Percentiles rank a stretch among this genome's conserved stretches.
phyloP scores from a whole-genome alignment of 1,140 invertebrate species.

The Rhyacophila brunnea region DNA sequence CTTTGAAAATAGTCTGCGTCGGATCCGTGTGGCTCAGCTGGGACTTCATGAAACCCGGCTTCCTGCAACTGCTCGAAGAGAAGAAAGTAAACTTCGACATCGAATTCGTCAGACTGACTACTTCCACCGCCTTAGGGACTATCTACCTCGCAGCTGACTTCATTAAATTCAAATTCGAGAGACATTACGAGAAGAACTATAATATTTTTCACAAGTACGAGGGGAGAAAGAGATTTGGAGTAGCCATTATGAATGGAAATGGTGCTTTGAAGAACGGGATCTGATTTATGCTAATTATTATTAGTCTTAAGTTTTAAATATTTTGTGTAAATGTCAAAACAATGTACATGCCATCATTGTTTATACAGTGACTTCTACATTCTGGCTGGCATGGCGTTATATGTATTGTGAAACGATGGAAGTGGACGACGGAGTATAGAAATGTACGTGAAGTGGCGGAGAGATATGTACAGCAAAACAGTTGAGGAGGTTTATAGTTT shows the following conservation, averaged over 20 bases:
- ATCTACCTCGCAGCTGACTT: constrained; percentile 71
- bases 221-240: constrained; percentile 18
- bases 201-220: constrained; percentile 46
- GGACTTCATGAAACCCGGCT: constrained; percentile 73
- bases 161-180: constrained; percentile 48
- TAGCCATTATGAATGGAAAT: constrained; percentile 15
- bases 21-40: constrained; percentile 97
- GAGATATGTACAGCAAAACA: too few species aligned
- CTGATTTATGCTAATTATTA: too few species aligned
- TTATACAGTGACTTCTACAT: too few species aligned
- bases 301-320: too few species aligned
- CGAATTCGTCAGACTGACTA: constrained; percentile 63
- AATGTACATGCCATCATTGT: too few species aligned
- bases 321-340: too few species aligned
- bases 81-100: constrained; percentile 55
- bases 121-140: constrained; percentile 70
- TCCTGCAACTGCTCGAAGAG: constrained; percentile 58
- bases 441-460: too few species aligned
- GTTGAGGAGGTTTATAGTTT: too few species aligned
- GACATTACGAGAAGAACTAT: constrained; percentile 54
- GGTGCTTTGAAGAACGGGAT: not conserved
- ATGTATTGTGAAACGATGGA: too few species aligned
- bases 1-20: constrained; percentile 85
- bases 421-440: too few species aligned
- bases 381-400: too few species aligned